These are phyloP conservation scores for Ifrita kowaldi DNA, from an alignment of 2,113 vertebrate genomes.

Conservation along the genomic window DNA sequence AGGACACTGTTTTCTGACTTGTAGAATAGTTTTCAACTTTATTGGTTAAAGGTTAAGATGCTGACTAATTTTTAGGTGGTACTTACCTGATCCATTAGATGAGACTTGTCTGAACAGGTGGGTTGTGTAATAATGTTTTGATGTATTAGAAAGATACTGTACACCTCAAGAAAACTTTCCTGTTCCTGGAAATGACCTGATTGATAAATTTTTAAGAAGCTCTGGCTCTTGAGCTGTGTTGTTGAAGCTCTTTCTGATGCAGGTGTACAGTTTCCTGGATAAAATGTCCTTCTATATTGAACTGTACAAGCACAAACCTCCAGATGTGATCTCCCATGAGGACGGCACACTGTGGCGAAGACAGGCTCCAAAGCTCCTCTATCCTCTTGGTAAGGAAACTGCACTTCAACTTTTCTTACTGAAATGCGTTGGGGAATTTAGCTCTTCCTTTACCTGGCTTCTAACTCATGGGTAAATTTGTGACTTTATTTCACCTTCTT, in stretches of 20 bases:
- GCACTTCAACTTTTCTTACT: not conserved
- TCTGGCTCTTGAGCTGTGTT: not conserved
- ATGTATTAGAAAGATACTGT: not conserved
- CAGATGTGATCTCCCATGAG: constrained; percentile 87
- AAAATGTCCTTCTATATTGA: constrained; percentile 98
- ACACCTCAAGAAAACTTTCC: not conserved
- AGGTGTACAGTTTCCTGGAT: constrained; percentile 96
- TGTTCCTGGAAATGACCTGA: not conserved
- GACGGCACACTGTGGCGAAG: constrained; percentile 93
- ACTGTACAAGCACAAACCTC: constrained; percentile 89
- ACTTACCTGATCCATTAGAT: not conserved
- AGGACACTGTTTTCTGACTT: not conserved
- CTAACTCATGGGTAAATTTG: not conserved
- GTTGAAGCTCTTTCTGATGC: not conserved
- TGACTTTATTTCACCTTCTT: not conserved
- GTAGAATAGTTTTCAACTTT: not conserved
- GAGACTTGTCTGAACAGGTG: not conserved
- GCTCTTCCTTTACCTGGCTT: not conserved
- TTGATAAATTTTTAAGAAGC: not conserved
- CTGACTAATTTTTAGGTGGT: not conserved
- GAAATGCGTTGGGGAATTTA: not conserved
- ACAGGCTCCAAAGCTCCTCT: constrained; percentile 87
- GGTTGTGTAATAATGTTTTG: not conserved
- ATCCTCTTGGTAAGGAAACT: constrained; percentile 84
- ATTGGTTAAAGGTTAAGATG: not conserved